Base-by-base conservation (phyloP, 2,797 vertebrate species). In the Nothura maculosa region DNA sequence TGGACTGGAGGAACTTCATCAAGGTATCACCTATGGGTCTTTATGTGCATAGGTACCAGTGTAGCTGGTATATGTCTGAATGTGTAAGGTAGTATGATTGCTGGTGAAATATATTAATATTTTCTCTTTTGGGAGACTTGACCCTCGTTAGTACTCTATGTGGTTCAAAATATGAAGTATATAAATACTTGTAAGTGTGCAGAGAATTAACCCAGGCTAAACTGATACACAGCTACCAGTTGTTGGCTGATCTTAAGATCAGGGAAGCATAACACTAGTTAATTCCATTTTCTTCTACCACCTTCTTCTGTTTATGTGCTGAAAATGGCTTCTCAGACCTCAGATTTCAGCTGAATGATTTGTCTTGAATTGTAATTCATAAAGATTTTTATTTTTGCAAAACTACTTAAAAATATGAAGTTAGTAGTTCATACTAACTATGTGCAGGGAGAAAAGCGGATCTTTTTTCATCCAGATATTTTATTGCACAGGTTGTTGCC, bases 381-480 rank as follows among this genome's bases (percentile, higher is more conserved):
- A 69, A 5, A 48, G 6, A 48, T 55, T 80, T 74, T 89, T 62
- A 77, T n/a, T 58, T 80, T 81, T 80, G 54, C 11, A 78, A 61
- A 79, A 13, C 36, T 28, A 16, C 17, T 55, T 55, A 55, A 18
- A 57, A 20, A 48, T 64, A 40, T 67, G 28, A 80, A 85, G 10
- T n/a, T 19, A 78, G 43, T 2, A 28, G 12, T 54, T 81, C 43
- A 38, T 38, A 38, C 38, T 38, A 38, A 38, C 38, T 38, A 38
- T 38, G 38, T 38, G 13, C 55, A 32, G 28, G 20, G 5, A 73
- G 12, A 81, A 75, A 38, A 16, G 0, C 0, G 22, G 20, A 4
- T 48, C 25, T 48, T 48, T 48, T 10, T 40, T 55, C 60, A 81
- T 32, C 30, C 16, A 3, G 43, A 48, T 68, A 73, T 68, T 87